Evolutionary conservation across 2,797 vertebrate species (phyloP), one percentile per base, ranked within the genome.

Genomic region (Rhynchonycteris naso): DNA sequence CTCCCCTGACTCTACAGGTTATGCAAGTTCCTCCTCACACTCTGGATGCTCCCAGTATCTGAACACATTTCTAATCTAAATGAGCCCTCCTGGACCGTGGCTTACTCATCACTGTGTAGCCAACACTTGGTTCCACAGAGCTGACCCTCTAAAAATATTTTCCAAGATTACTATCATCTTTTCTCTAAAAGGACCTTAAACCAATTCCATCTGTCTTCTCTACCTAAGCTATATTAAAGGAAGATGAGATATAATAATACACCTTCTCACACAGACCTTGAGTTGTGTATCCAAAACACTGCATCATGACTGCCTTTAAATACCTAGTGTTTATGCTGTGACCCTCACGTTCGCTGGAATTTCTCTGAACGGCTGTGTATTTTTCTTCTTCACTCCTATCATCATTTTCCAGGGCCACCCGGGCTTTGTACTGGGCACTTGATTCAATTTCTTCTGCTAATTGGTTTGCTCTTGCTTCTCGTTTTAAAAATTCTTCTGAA

Each of bases 401-500:
- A 82, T 99, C 99, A 69, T 99, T 99, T 98, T 99, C 99, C 98
- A 99, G 98, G 75, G 99, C 99, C 97, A 99, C 99, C 3, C 99
- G 99, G 97, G 99, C 99, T 98, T 99, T 99, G 98, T 99, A 99
- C 63, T 99, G 99, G 97, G 99, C 99, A 96, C 99, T 99, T 98
- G 99, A 99, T 98, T 99, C 99, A 72, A 99, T 99, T 98, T 99
- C 99, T 96, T 99, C 99, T 26, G 99, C 99, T 98, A 99, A 99
- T 98, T 99, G 99, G 95, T 99, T 99, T 92, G 99, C 99, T 91
- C 99, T 99, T 63, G 99, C 99, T 98, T 99, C 99, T 85, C 99
- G 99, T 98, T 99, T 99, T 97, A 99, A 99, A 98, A 99, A 99
- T 98, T 99, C 99, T 98, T 99, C 99, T 0, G 99, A 99, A 98